Conservation (phyloP, 2,888 invertebrate species). For the Polylopha cassiicola region DNA sequence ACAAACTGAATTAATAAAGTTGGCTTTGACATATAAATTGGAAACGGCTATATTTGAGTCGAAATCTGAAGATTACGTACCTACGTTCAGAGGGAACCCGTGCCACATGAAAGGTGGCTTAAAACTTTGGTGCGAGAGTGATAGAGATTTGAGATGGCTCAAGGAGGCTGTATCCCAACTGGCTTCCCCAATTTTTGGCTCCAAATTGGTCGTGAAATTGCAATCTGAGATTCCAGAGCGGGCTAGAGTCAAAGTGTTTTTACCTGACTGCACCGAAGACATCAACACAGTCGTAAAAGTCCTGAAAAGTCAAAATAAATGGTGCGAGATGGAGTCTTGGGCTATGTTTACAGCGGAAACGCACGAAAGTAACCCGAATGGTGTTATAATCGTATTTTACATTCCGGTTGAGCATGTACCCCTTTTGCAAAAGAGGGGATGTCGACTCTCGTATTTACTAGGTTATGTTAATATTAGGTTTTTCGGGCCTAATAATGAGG, state of each 20-base stretch:
- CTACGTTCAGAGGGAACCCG: slow-evolving; percentile 8
- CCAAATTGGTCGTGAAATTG: slow-evolving; percentile 1
- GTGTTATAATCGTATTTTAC: slow-evolving; percentile 7
- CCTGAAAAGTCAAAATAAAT: slow-evolving; percentile 7
- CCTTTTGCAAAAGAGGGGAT: slow-evolving; percentile 2
- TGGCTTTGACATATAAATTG: slow-evolving; percentile 5
- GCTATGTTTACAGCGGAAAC: slow-evolving; percentile 1
- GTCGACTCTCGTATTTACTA: slow-evolving; percentile 6
- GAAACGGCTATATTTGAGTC: slow-evolving; percentile 1
- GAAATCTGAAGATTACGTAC: slow-evolving; percentile 2
- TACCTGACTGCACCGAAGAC: not conserved
- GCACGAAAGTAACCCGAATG: not conserved
- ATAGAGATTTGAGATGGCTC: slow-evolving; percentile 16
- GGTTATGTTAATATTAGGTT: slow-evolving; percentile 6
- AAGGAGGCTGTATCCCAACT: slow-evolving; percentile 1
- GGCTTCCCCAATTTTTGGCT: slow-evolving; percentile 3
- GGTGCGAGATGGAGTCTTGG: slow-evolving; percentile 15
- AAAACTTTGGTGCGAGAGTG: slow-evolving; percentile 13
- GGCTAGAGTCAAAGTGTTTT: not conserved
- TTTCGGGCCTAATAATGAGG: not conserved
- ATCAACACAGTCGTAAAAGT: not conserved
- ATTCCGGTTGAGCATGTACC: slow-evolving; percentile 8
- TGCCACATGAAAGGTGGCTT: slow-evolving; percentile 9
- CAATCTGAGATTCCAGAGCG: slow-evolving; percentile 3
- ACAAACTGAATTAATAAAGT: slow-evolving; percentile 9